Conservation (phyloP, 1,140 invertebrate genomes). For the Brachionus sp. region DNA sequence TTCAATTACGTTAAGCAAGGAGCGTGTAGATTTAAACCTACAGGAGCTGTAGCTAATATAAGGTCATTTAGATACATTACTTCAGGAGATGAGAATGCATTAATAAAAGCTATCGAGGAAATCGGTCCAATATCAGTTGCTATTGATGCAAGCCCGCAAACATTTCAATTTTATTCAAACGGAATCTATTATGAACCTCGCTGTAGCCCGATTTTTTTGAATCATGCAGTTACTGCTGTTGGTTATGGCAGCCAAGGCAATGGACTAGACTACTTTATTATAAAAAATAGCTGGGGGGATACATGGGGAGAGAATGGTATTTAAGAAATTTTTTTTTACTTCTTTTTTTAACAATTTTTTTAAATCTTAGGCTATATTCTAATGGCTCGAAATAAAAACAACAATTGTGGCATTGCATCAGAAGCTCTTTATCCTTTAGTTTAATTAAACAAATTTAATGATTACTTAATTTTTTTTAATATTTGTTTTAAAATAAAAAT, state of each 20-base stretch:
- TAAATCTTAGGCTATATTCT: slow-evolving; percentile 75
- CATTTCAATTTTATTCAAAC: slow-evolving; percentile 47
- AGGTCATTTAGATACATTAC: slow-evolving; percentile 73
- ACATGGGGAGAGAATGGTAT: slow-evolving; percentile 27
- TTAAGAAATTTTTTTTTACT: slow-evolving; percentile 70
- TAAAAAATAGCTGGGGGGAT: slow-evolving; percentile 48
- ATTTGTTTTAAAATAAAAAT: background rate
- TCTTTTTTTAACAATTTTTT: no score
- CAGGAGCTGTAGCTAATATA: slow-evolving; percentile 73
- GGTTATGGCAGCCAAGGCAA: slow-evolving; percentile 41
- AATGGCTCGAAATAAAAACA: slow-evolving; percentile 79
- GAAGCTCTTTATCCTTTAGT: slow-evolving; percentile 64
- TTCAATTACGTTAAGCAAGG: background rate
- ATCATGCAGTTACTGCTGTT: slow-evolving; percentile 46
- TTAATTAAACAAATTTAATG: background rate
- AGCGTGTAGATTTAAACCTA: slow-evolving; percentile 29
- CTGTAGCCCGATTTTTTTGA: slow-evolving; percentile 48
- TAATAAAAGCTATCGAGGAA: slow-evolving; percentile 75
- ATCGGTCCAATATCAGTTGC: slow-evolving; percentile 77
- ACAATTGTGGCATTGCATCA: slow-evolving; percentile 83
- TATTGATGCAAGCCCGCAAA: slow-evolving; percentile 82
- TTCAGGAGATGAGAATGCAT: slow-evolving; percentile 64
- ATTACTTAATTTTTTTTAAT: background rate
- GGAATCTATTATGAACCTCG: slow-evolving; percentile 50
- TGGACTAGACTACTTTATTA: slow-evolving; percentile 47